Evolutionary conservation across 2,888 invertebrate genomes (phyloP).

Genomic region (Acronicta leporina): DNA sequence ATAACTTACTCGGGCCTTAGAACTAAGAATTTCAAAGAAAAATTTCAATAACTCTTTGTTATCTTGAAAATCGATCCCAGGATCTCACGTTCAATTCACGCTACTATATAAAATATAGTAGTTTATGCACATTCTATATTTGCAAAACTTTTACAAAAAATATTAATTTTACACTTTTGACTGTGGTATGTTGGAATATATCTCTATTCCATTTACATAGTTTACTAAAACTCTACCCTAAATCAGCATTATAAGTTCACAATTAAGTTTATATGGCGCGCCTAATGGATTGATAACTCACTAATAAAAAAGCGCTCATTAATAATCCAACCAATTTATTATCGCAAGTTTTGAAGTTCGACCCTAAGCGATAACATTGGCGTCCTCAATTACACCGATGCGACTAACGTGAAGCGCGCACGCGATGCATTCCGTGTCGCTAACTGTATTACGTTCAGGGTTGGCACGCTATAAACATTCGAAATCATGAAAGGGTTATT

Average conservation of each 20-base stretch:
- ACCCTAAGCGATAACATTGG: constrained; percentile 46
- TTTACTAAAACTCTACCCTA: background rate
- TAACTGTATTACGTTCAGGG: constrained; percentile 55
- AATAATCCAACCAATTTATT: constrained; percentile 42
- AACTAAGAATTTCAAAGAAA: too few species aligned
- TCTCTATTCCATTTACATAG: too few species aligned
- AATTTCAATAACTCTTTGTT: too few species aligned
- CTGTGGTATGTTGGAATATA: too few species aligned
- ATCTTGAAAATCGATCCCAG: too few species aligned
- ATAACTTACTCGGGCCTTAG: too few species aligned
- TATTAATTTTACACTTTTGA: too few species aligned
- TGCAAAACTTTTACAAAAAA: too few species aligned
- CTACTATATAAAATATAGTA: too few species aligned
- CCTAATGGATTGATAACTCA: constrained; percentile 43
- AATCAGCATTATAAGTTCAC: constrained; percentile 21
- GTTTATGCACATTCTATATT: too few species aligned
- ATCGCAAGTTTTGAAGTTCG: constrained; percentile 34
- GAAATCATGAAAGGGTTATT: background rate
- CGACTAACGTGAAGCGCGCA: constrained; percentile 45
- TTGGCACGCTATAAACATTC: constrained; percentile 9
- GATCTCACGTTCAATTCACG: too few species aligned
- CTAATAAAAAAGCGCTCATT: constrained; percentile 34
- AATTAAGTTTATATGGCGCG: constrained; percentile 33
- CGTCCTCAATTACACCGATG: constrained; percentile 52
- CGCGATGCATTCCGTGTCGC: constrained; percentile 57